Evolutionary conservation across 2,797 vertebrate species (phyloP), one percentile per base, ranked within the genome.

Genomic region (Tamandua tetradactyla): DNA sequence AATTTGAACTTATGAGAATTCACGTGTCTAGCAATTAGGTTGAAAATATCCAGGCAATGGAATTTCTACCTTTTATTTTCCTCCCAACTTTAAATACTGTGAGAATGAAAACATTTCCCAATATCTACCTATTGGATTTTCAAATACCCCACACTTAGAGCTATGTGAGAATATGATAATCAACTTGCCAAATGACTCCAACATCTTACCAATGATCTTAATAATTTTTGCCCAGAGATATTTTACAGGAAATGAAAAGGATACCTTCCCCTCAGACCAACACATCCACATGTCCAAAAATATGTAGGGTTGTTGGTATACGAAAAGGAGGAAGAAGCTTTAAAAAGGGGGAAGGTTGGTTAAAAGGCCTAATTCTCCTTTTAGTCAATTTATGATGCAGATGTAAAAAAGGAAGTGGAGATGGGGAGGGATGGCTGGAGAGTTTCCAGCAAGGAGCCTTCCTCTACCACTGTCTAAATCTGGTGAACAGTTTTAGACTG

Each of bases 1-100:
- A 96, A 89, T 18, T 91, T 96, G 79, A 79, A 87, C 68, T 97
- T 94, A 88, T 86, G 66, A 86, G 75, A 98, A 96, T 5, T 95
- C 87, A 90, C 71, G 96, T 79, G 79, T 88, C 92, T 97, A 81
- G 49, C 93, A 97, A 94, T 88, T 30, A 85, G 37, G 20, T n/a
- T 84, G 61, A 62, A 66, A 93, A 91, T 74, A 52, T n/a, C 32
- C 5, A 47, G n/a, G 25, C 30, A 25, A n/a, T 91, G 78, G 80
- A 74, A 82, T 85, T 84, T 94, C 74, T 81, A 82, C 69, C 27
- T 75, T 30, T 62, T 44, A 3, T 40, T 32, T 57, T 13, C 17
- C n/a, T 42, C 42, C 23, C 49, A 30, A n/a, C n/a, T 76, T 97
- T 92, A 66, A 93, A 80, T 42, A 42, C 15, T 49, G 32, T 76